These are phyloP conservation scores for Cuculus canorus DNA, from an alignment of 2,797 vertebrate genomes.

Conservation along the genomic window DNA sequence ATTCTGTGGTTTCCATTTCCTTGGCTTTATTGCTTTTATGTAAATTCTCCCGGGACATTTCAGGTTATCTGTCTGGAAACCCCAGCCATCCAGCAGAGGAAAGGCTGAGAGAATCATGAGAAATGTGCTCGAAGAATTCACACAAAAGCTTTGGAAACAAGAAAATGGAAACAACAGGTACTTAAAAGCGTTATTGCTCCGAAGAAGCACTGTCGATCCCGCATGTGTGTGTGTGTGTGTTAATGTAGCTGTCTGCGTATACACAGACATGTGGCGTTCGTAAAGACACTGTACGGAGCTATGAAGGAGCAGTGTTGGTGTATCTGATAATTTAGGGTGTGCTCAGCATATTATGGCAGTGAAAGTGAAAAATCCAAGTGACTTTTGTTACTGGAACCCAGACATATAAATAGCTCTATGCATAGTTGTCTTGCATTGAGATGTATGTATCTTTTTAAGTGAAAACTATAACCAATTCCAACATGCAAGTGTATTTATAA, in stretches of 20 bases:
- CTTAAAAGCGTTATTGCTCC: slow-evolving; percentile 62
- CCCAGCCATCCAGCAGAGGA: slow-evolving; percentile 72
- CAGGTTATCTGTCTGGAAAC: slow-evolving; percentile 80
- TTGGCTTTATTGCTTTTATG: slow-evolving; percentile 75
- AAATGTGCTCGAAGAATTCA: slow-evolving; percentile 81
- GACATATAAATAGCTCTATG: slow-evolving; percentile 17
- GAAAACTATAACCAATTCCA: background rate
- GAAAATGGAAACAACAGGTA: slow-evolving; percentile 83
- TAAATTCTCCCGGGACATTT: slow-evolving; percentile 81
- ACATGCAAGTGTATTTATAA: background rate
- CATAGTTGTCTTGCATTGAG: background rate
- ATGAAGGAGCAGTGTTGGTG: background rate
- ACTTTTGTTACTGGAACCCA: background rate
- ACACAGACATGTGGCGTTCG: background rate
- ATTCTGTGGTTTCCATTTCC: slow-evolving; percentile 77
- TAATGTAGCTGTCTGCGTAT: background rate
- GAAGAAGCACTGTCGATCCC: slow-evolving; percentile 44
- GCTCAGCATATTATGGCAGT: background rate
- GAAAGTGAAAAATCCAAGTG: slow-evolving; percentile 3
- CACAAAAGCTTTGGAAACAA: slow-evolving; percentile 79
- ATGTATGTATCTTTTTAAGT: background rate
- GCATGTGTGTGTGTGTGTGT: background rate
- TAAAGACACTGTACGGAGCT: background rate
- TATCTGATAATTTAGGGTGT: background rate
- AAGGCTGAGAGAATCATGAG: slow-evolving; percentile 78